These are phyloP conservation scores for Endotricha flammealis DNA, from an alignment of 2,888 invertebrate genomes.

Conservation along the genomic window DNA sequence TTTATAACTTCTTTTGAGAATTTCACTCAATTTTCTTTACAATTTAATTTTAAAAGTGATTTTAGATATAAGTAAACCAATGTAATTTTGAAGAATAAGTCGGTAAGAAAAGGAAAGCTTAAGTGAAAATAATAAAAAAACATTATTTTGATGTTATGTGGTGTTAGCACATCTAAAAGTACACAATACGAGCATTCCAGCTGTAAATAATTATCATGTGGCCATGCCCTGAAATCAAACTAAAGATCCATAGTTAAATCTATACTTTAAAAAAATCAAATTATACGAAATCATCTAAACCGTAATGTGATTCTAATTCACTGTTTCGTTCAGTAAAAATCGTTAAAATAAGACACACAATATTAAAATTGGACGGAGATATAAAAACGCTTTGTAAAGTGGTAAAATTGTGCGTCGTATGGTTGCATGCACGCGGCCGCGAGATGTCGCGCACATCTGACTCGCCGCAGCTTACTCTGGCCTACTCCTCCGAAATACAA, in stretches of 20 bases:
- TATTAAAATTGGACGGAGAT: conserved; percentile 64
- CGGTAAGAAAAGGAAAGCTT: too few relatives aligned
- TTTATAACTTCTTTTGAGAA: too few relatives aligned
- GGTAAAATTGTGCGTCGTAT: conserved; percentile 62
- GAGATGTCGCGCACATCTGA: conserved; percentile 10
- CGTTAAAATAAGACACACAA: conserved; percentile 40
- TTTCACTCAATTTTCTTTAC: too few relatives aligned
- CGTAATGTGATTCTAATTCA: background rate
- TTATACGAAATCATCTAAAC: too few relatives aligned
- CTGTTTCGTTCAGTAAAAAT: conserved; percentile 21
- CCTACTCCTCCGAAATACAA: conserved; percentile 32
- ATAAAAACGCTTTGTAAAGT: conserved; percentile 50
- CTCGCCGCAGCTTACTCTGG: conserved; percentile 18
- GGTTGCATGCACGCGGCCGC: conserved; percentile 22
- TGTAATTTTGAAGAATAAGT: too few relatives aligned
- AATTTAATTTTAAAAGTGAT: too few relatives aligned
- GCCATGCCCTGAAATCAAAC: background rate
- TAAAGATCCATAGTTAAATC: background rate
- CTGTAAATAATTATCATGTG: background rate
- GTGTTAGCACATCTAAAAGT: conserved; percentile 5
- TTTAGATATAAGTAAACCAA: too few relatives aligned
- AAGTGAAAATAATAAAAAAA: conserved; percentile 9
- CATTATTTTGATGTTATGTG: conserved; percentile 8
- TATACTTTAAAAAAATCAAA: background rate
- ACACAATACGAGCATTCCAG: background rate